Conservation (phyloP, 2,888 invertebrate genomes). For the Crocallis elinguaria region DNA sequence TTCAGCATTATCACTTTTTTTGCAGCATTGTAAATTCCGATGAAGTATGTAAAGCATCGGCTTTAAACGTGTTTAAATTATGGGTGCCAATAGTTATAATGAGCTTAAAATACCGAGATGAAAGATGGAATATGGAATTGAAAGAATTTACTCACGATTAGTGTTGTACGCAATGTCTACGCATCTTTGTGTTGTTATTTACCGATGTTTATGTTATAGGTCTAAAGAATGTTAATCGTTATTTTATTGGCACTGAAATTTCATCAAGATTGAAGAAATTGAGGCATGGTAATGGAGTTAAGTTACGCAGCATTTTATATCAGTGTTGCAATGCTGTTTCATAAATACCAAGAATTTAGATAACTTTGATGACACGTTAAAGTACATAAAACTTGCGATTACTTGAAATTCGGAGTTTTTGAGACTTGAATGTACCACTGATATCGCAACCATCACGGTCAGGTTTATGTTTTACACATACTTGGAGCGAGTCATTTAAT, state of each 20-base stretch:
- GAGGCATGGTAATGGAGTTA: constrained; percentile 13
- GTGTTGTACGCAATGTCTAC: constrained; percentile 19
- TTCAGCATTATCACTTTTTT: constrained; percentile 35
- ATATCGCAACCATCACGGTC: too few relatives aligned
- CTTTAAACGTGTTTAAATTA: constrained; percentile 29
- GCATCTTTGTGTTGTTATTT: constrained; percentile 25
- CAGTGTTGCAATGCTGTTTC: not conserved
- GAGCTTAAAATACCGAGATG: constrained; percentile 25
- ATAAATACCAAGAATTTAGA: not conserved
- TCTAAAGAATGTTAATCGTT: constrained; percentile 34
- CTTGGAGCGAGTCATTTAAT: too few relatives aligned
- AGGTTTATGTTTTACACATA: too few relatives aligned
- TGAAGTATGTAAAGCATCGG: constrained; percentile 19
- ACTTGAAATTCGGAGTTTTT: too few relatives aligned
- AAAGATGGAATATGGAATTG: constrained; percentile 28
- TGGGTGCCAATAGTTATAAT: constrained; percentile 26
- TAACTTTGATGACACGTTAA: too few relatives aligned
- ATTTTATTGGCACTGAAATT: constrained; percentile 19
- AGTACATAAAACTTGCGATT: too few relatives aligned
- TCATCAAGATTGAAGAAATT: constrained; percentile 18
- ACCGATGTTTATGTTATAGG: constrained; percentile 29
- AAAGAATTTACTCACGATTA: constrained; percentile 29
- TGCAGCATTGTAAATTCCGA: constrained; percentile 16
- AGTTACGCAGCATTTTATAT: constrained; percentile 18
- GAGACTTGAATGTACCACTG: too few relatives aligned